These are phyloP conservation scores for Goniozus legneri DNA, from an alignment of 1,140 invertebrate genomes.

Conservation along the genomic window DNA sequence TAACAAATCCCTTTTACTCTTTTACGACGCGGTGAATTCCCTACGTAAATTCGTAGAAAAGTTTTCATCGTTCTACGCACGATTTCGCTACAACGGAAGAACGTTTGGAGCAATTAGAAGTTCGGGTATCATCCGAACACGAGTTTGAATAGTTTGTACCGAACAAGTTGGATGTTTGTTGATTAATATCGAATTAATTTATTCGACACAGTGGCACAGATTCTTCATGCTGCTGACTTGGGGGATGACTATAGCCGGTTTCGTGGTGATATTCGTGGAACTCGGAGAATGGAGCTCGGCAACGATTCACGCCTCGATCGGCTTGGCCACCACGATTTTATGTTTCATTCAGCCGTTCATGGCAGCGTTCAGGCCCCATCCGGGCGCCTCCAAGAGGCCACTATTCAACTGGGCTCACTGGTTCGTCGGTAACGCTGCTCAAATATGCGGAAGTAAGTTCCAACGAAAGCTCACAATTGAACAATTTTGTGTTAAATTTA, in stretches of 20 bases:
- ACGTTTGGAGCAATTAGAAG: too few species aligned
- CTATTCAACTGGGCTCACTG: constrained; percentile 96
- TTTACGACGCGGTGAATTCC: too few species aligned
- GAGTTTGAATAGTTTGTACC: too few species aligned
- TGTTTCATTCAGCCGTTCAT: constrained; percentile 83
- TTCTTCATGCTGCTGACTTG: constrained; percentile 81
- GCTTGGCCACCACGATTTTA: constrained; percentile 71
- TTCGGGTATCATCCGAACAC: too few species aligned
- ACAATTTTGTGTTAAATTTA: too few species aligned
- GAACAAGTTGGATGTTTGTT: too few species aligned
- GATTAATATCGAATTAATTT: too few species aligned
- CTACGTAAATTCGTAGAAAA: too few species aligned
- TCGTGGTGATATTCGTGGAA: constrained; percentile 82
- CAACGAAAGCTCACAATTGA: too few species aligned
- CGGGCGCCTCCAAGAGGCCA: constrained; percentile 72
- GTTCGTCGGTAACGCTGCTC: constrained; percentile 87
- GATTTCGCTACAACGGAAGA: too few species aligned
- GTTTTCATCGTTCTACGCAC: too few species aligned
- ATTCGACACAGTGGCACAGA: constrained; percentile 70
- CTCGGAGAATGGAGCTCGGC: constrained; percentile 71
- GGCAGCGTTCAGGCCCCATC: constrained; percentile 82
- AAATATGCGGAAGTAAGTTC: constrained; percentile 83
- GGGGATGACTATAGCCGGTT: constrained; percentile 71
- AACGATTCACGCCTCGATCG: constrained; percentile 80
- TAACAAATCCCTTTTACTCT: too few species aligned